A percentile compares a stretch with the other conserved stretches of the same genome.
These are phyloP conservation scores for Boloria euphrosyne DNA, from an alignment of 2,888 invertebrate species.

Conservation along the genomic window DNA sequence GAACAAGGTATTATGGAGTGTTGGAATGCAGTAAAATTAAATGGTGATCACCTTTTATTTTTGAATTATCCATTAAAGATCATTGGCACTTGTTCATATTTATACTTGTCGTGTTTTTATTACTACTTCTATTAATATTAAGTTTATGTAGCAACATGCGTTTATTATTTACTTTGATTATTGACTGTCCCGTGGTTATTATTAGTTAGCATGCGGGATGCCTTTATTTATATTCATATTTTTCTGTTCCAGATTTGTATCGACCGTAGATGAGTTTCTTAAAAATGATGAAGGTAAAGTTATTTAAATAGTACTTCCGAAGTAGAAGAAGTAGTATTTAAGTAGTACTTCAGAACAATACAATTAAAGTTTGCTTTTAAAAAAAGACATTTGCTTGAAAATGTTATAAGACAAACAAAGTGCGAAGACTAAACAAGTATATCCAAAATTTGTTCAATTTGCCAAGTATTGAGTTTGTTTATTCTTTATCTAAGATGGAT, in stretches of 20 bases:
- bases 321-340: too few species aligned
- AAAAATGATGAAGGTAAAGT: conserved; percentile 67
- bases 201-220: not conserved
- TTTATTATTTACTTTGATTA: conserved; percentile 15
- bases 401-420: not conserved
- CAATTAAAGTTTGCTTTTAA: too few species aligned
- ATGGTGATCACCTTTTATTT: conserved; percentile 44
- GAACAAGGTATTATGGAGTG: conserved; percentile 51
- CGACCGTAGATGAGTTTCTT: conserved; percentile 68
- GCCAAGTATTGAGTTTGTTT: conserved; percentile 4
- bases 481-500: conserved; percentile 19
- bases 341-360: not conserved
- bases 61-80: conserved; percentile 36
- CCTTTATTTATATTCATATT: conserved; percentile 44
- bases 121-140: conserved; percentile 22
- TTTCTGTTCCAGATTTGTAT: conserved; percentile 71
- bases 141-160: conserved; percentile 20
- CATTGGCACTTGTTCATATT: conserved; percentile 32
- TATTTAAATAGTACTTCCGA: not conserved
- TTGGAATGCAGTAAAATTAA: conserved; percentile 55
- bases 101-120: conserved; percentile 35
- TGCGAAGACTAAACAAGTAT: conserved; percentile 4
- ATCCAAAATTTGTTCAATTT: conserved; percentile 11
- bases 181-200: not conserved
- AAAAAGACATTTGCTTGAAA: too few species aligned